phyloP scores from a whole-genome alignment of 2,113 vertebrate species.

The Chaenocephalus aceratus region DNA sequence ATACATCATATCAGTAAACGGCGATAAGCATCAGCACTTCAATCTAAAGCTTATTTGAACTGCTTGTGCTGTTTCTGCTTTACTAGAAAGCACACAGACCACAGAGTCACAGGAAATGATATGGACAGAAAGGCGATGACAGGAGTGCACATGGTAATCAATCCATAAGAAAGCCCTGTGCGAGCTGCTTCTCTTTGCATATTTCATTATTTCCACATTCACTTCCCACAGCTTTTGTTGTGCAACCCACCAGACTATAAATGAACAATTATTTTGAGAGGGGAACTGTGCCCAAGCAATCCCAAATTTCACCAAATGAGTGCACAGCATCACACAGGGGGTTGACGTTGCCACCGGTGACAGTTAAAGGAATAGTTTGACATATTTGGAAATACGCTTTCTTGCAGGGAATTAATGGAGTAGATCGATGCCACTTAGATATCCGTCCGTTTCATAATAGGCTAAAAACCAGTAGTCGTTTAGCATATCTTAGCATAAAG shows the following conservation, averaged over 20 bases:
- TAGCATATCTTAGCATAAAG: slow-evolving; percentile 12
- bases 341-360: slow-evolving; percentile 7
- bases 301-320: slow-evolving; percentile 33
- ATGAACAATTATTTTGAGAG: slow-evolving; percentile 45
- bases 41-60: slow-evolving; percentile 55
- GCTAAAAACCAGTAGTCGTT: background rate
- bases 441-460: slow-evolving; percentile 1
- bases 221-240: slow-evolving; percentile 35
- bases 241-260: slow-evolving; percentile 40
- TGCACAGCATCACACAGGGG: slow-evolving; percentile 1
- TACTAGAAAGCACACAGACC: slow-evolving; percentile 35
- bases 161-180: slow-evolving; percentile 37
- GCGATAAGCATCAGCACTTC: slow-evolving; percentile 59
- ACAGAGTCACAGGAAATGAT: slow-evolving; percentile 40
- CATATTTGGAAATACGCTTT: slow-evolving; percentile 13
- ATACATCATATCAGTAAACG: slow-evolving; percentile 57
- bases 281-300: slow-evolving; percentile 34
- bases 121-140: slow-evolving; percentile 27
- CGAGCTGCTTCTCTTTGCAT: slow-evolving; percentile 34
- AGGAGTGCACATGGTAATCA: slow-evolving; percentile 35
- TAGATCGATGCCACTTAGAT: slow-evolving; percentile 10
- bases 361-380: background rate
- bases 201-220: slow-evolving; percentile 59
- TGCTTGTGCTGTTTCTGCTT: slow-evolving; percentile 58
- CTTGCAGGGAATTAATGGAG: slow-evolving; percentile 12